A percentile compares a stretch with the other conserved stretches of the same genome.
Conservation (phyloP, 2,113 vertebrate species). For the Trogon surrucura region DNA sequence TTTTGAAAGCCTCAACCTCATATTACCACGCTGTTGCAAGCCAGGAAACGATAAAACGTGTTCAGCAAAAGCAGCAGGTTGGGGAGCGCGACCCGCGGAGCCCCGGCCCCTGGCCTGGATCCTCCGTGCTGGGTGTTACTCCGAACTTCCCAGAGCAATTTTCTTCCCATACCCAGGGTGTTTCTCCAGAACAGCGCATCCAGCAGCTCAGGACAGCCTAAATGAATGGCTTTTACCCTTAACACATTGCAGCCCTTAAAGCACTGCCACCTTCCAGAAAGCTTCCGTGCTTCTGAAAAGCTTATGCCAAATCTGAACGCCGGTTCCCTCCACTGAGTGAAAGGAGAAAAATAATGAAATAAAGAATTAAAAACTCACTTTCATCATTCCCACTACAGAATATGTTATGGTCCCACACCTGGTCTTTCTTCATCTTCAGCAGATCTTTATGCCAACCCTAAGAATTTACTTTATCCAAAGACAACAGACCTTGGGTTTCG, state of each 20-base stretch:
- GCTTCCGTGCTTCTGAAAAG: not conserved
- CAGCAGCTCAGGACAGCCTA: not conserved
- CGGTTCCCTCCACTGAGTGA: not conserved
- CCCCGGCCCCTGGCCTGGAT: not conserved
- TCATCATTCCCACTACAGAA: not conserved
- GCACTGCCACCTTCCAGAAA: not conserved
- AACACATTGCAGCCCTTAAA: not conserved
- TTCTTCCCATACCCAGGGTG: not conserved
- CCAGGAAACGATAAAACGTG: fast-evolving
- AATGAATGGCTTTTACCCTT: not conserved
- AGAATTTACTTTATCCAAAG: not conserved
- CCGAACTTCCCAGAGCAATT: not conserved
- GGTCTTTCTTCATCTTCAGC: not conserved
- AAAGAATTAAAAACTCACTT: not conserved
- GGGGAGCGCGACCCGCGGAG: fast-evolving
- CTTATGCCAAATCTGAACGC: not conserved
- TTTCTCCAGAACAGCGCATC: not conserved
- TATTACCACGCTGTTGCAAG: not conserved
- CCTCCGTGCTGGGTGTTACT: not conserved
- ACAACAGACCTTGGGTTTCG: not conserved
- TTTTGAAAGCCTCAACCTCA: not conserved
- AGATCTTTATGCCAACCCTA: not conserved
- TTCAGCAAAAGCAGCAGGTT: not conserved
- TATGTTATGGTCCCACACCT: not conserved
- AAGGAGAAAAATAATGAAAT: not conserved